A percentile compares a stretch with the other conserved stretches of the same genome.
Conservation (phyloP, 2,888 invertebrate species). For the Callyntrura guangdongensis region DNA sequence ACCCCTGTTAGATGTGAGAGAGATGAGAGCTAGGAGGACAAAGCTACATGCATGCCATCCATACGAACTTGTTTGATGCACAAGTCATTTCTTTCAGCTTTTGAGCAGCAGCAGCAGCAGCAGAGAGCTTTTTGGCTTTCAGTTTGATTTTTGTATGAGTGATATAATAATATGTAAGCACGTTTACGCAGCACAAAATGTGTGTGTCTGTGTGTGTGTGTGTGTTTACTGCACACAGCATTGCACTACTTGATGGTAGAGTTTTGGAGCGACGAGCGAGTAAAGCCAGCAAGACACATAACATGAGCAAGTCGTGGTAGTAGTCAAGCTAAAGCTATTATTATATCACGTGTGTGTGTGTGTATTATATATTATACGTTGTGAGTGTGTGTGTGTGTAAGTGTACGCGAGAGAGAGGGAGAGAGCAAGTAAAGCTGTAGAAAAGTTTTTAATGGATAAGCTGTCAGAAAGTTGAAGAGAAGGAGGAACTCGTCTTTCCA, state of each 20-base stretch:
- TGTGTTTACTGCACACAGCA: no score
- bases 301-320: constrained; percentile 15
- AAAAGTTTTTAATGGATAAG: constrained; percentile 82
- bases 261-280: not conserved
- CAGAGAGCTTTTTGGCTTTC: not conserved
- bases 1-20: not conserved
- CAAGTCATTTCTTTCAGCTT: constrained; percentile 51
- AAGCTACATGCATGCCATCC: constrained; percentile 58
- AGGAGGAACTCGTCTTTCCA: constrained; percentile 78
- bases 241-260: not conserved
- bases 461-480: constrained; percentile 82
- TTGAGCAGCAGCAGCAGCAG: no score
- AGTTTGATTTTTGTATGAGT: not conserved
- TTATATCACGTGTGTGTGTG: not conserved
- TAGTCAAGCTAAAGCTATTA: constrained; percentile 21
- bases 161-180: not conserved
- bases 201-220: not conserved
- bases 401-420: constrained; percentile 31
- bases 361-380: constrained; percentile 14
- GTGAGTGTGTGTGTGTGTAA: constrained; percentile 14
- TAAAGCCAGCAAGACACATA: not conserved
- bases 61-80: constrained; percentile 56
- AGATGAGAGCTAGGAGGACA: not conserved
- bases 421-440: constrained; percentile 66
- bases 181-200: not conserved